Evolutionary conservation across 1,140 invertebrate genomes (phyloP).

Genomic region (roundworm (Caenorhabditis elegans)): WBcel235 BX284602.5:8200001-8200500

Average conservation of each 20-base stretch:
- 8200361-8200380: not conserved
- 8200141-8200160: constrained; percentile 51
- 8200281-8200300: constrained; percentile 8
- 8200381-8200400: not conserved
- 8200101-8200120: too few relatives aligned
- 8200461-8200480: constrained; percentile 28
- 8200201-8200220: constrained; percentile 24
- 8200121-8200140: not conserved
- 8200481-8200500: not conserved
- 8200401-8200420: not conserved
- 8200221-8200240: constrained; percentile 25
- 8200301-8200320: not conserved
- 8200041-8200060: constrained; percentile 65
- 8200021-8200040: constrained; percentile 63
- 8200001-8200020: constrained; percentile 35
- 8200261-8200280: not conserved
- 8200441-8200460: constrained; percentile 37
- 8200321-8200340: not conserved
- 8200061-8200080: constrained; percentile 40
- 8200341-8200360: too few relatives aligned
- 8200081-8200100: constrained; percentile 33
- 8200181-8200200: constrained; percentile 46
- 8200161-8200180: constrained; percentile 60
- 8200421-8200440: constrained; percentile 31
- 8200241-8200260: not conserved